Percentiles rank a stretch among this genome's conserved stretches.
Conservation (phyloP, 2,888 invertebrate species). For the Eilema depressum region DNA sequence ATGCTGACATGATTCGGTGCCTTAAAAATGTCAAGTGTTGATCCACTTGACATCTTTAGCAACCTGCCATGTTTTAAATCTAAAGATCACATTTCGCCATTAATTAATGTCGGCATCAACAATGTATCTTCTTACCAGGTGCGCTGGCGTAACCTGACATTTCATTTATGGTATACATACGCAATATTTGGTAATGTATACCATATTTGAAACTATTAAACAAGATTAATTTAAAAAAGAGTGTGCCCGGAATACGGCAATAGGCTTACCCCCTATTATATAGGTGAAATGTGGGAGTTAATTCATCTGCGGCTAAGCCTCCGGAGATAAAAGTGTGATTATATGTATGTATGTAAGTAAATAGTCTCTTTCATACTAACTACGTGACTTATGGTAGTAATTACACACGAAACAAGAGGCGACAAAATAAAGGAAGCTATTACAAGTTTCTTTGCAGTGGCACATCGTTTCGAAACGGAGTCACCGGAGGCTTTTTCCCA, state of each 20-base stretch:
- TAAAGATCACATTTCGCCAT: background rate
- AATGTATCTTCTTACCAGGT: constrained; percentile 1
- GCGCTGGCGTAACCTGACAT: background rate
- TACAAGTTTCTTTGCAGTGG: constrained; percentile 58
- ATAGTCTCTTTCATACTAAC: too few relatives aligned
- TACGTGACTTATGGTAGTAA: background rate
- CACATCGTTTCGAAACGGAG: constrained; percentile 57
- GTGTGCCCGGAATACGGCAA: too few relatives aligned
- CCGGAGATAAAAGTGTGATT: too few relatives aligned
- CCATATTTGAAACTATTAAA: background rate
- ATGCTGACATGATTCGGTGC: too few relatives aligned
- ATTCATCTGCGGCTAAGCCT: too few relatives aligned
- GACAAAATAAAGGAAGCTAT: constrained; percentile 62
- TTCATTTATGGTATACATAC: constrained; percentile 2
- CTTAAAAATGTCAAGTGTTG: background rate
- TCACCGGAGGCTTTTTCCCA: constrained; percentile 57
- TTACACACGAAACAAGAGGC: background rate
- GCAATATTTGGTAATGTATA: constrained; percentile 1
- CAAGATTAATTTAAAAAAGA: background rate
- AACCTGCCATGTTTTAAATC: too few relatives aligned
- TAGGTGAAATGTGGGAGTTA: too few relatives aligned
- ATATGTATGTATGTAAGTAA: too few relatives aligned
- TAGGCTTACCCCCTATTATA: too few relatives aligned
- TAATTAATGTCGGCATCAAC: background rate
- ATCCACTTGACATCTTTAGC: background rate